These are phyloP conservation scores for Xestia c-nigrum DNA, from an alignment of 2,888 invertebrate genomes.

Conservation along the genomic window DNA sequence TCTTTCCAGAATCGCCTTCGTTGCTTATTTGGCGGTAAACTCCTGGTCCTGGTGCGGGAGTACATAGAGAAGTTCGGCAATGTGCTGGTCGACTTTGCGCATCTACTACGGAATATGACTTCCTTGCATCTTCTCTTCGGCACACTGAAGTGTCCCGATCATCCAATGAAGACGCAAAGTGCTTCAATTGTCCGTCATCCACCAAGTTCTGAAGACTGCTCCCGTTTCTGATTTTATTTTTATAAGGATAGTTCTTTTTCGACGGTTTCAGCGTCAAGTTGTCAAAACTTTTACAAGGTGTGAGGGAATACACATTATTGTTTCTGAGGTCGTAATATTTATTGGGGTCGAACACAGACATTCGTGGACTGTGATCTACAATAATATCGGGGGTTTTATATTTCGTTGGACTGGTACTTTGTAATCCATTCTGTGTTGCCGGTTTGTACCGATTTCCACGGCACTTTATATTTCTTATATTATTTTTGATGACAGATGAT, in stretches of 20 bases:
- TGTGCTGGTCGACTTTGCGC: constrained; percentile 78
- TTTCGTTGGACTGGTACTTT: constrained; percentile 68
- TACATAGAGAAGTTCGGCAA: constrained; percentile 76
- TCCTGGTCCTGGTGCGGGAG: constrained; percentile 84
- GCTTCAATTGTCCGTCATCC: constrained; percentile 82
- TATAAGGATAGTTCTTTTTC: constrained; percentile 71
- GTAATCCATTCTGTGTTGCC: constrained; percentile 69
- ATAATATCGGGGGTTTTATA: constrained; percentile 83
- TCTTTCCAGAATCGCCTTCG: constrained; percentile 75
- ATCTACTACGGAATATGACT: constrained; percentile 84
- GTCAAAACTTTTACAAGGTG: constrained; percentile 88
- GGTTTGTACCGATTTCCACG: constrained; percentile 80
- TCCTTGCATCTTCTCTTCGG: constrained; percentile 78
- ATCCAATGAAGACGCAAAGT: constrained; percentile 81
- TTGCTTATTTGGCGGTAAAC: constrained; percentile 85
- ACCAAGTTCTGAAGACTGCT: constrained; percentile 85
- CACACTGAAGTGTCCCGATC: constrained; percentile 68
- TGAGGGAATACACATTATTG: constrained; percentile 81
- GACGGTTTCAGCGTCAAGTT: constrained; percentile 82
- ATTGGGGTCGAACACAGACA: constrained; percentile 82
- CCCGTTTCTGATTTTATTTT: constrained; percentile 80
- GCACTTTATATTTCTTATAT: constrained; percentile 85
- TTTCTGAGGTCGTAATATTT: constrained; percentile 84
- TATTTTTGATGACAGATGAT: constrained; percentile 85
- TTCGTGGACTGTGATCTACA: constrained; percentile 82